Conservation (phyloP, 2,888 invertebrate species). For the Microchrysa polita region DNA sequence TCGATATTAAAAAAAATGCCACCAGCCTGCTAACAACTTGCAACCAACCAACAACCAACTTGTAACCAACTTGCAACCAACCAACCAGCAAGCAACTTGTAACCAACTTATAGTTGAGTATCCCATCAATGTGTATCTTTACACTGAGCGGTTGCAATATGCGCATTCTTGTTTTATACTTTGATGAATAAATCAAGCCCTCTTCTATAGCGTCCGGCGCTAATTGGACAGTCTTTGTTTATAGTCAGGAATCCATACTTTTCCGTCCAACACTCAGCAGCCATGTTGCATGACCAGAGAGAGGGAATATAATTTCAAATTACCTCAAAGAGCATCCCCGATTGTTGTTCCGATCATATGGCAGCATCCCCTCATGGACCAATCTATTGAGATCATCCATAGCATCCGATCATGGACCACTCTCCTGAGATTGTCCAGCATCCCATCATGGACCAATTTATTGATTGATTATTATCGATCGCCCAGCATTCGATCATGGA, state of each 20-base stretch:
- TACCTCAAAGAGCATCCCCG: too few species aligned
- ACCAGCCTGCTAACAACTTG: not conserved
- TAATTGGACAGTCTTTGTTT: constrained; percentile 53
- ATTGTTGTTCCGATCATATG: too few species aligned
- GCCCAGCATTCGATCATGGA: too few species aligned
- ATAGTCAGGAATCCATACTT: constrained; percentile 56
- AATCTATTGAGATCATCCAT: too few species aligned
- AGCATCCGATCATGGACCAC: too few species aligned
- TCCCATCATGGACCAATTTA: too few species aligned
- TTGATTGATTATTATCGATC: too few species aligned
- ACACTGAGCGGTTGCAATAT: not conserved
- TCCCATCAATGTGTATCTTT: too few species aligned
- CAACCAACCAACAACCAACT: not conserved
- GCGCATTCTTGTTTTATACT: constrained; percentile 18
- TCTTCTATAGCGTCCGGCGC: constrained; percentile 53
- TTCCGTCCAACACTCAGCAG: constrained; percentile 56
- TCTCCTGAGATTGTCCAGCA: too few species aligned
- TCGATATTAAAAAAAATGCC: not conserved
- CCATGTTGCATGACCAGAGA: too few species aligned
- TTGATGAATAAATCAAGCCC: constrained; percentile 53
- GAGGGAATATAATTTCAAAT: too few species aligned
- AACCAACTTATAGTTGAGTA: not conserved
- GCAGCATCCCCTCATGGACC: too few species aligned
- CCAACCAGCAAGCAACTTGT: not conserved
- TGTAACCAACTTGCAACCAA: not conserved